Base-by-base conservation (phyloP, 1,140 invertebrate species). In the Delia radicum region DNA sequence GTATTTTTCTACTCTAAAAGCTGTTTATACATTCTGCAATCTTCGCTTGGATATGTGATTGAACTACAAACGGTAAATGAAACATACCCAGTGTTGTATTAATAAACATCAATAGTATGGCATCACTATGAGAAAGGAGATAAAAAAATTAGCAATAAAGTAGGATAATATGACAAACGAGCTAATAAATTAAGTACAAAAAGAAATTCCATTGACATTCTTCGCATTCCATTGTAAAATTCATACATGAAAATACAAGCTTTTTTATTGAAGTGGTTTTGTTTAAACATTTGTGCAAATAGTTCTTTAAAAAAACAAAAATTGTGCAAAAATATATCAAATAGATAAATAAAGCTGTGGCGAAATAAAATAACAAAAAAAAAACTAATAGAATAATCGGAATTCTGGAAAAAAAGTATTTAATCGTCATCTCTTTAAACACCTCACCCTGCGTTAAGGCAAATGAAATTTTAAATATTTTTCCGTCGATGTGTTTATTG, bases 161-260 rank as follows among this genome's bases (percentile, higher is more conserved):
- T n/a, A 21, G n/a, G 24, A 24, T 21, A 18, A 8, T 12, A 42
- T 21, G 10, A 3, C 6, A 26, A 37, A 72, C 15, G 21, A 13
- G 69, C 31, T 31, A 72, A 72, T 31, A 72, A 72, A 72, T 72
- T 26, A 42, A 13, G 31, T 8, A n/a, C 31, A 72, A 42, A 42
- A 18, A 13, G 42, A 28, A 72, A 72, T 42, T 37, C 29, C 69
- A 37, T 18, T 42, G 42, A 37, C n/a, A 33, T 42, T 37, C 29
- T 37, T 42, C 29, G 21, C 31, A 33, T 26, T 42, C 31, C 48
- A 55, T 55, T 55, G 24, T 29, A 67, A 67, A 67, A 33, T 33
- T 29, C 27, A 42, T 42, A 72, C 31, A 72, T 42, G 69, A 42
- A 37, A 72, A 37, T 37, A 72, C 31, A 21, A 27, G 15, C 18